A percentile compares a stretch with the other conserved stretches of the same genome.
These are phyloP conservation scores for Ophioderma brevispina DNA, from an alignment of 35 echinoderm and acorn worm species.

Conservation along the genomic window DNA sequence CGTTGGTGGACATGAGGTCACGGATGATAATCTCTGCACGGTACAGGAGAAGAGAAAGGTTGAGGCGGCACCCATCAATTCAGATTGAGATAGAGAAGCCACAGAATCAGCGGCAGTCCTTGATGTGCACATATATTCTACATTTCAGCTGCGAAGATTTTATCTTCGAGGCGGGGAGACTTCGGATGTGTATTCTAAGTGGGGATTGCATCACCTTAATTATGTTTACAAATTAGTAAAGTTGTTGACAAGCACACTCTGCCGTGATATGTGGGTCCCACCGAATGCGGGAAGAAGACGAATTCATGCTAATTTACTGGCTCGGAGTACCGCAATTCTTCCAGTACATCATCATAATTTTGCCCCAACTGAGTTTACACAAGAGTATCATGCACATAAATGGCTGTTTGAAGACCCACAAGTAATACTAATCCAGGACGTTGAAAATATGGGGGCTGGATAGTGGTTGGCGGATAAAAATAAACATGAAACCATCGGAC, in stretches of 20 bases:
- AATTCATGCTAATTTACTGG: conserved; percentile 28
- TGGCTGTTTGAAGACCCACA: conserved; percentile 13
- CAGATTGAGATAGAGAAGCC: conserved; percentile 20
- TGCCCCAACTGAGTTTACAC: not conserved
- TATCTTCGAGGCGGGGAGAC: conserved; percentile 36
- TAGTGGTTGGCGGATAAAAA: no score
- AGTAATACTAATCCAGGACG: no score
- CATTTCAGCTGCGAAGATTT: conserved; percentile 22
- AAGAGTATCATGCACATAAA: conserved; percentile 2
- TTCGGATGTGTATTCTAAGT: not conserved
- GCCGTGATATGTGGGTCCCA: conserved; percentile 1
- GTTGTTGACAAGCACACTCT: not conserved
- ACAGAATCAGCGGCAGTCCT: conserved; percentile 33
- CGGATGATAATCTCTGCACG: conserved; percentile 39
- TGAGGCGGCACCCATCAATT: conserved; percentile 9
- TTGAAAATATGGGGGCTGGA: no score
- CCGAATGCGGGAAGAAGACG: conserved; percentile 33
- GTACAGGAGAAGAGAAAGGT: conserved; percentile 21
- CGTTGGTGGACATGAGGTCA: conserved; percentile 45
- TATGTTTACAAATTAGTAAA: not conserved
- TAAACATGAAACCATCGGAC: no score
- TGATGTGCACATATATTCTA: conserved; percentile 21
- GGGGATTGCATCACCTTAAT: no score
- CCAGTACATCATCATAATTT: conserved; percentile 35
- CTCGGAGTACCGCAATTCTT: conserved; percentile 11